Conservation (phyloP, 2,888 invertebrate species). For the Andrena camellia region DNA sequence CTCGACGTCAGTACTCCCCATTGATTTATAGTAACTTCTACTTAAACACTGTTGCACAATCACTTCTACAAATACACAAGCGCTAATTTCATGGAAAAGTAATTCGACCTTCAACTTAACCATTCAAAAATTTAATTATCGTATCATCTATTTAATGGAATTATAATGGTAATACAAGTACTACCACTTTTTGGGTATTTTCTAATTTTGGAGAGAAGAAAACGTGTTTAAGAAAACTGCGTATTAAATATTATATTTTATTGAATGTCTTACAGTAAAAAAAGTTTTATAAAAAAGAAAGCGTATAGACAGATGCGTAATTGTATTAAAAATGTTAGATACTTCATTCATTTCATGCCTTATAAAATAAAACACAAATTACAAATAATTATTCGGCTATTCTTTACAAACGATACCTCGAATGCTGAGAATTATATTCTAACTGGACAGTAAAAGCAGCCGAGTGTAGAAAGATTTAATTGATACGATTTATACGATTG, state of each 20-base stretch:
- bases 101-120: neutral
- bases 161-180: no score
- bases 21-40: conserved; percentile 48
- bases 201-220: no score
- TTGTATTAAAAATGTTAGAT: neutral
- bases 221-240: no score
- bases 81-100: neutral
- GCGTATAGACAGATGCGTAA: neutral
- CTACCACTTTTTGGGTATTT: no score
- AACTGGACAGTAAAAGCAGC: neutral
- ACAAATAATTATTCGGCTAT: neutral
- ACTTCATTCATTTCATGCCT: neutral
- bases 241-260: no score
- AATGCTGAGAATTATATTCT: conserved; percentile 1
- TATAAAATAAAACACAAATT: neutral
- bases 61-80: neutral
- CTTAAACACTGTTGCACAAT: conserved; percentile 14
- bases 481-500: conserved; percentile 29
- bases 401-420: neutral
- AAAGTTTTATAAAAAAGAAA: neutral
- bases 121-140: neutral
- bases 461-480: conserved; percentile 20
- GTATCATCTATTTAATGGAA: neutral
- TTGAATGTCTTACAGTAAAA: no score
- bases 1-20: conserved; percentile 22